Conservation (phyloP, 2,888 invertebrate genomes). For the Marasmarcha lunaedactyla region DNA sequence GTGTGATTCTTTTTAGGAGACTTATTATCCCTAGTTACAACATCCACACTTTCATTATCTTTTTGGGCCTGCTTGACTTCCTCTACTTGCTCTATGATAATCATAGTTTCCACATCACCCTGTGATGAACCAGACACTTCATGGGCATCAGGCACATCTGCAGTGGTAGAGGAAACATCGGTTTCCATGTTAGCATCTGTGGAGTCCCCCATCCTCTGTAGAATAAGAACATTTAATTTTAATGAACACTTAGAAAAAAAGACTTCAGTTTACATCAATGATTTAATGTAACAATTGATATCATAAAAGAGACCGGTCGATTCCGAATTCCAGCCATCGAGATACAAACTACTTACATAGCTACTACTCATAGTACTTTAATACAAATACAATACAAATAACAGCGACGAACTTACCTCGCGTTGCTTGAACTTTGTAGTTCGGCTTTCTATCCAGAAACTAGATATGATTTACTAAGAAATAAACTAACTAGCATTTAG, state of each 20-base stretch:
- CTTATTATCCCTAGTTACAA: not conserved
- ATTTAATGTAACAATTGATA: no score
- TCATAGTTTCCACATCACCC: slow-evolving; percentile 42
- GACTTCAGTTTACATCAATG: no score
- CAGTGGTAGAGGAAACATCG: slow-evolving; percentile 50
- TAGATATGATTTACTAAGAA: no score
- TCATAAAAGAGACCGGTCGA: slow-evolving; percentile 39
- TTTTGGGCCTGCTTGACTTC: slow-evolving; percentile 26
- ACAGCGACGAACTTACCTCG: slow-evolving; percentile 40
- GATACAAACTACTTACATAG: slow-evolving; percentile 36
- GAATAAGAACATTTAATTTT: slow-evolving; percentile 15
- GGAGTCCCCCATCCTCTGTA: slow-evolving; percentile 54
- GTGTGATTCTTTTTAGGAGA: slow-evolving; percentile 1
- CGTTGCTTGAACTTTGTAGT: slow-evolving; percentile 20
- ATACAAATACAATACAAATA: slow-evolving; percentile 33
- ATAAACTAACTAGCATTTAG: not conserved
- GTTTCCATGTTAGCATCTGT: slow-evolving; percentile 52
- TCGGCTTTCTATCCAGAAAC: slow-evolving; percentile 9
- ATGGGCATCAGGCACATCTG: slow-evolving; percentile 37
- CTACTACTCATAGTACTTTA: slow-evolving; percentile 52
- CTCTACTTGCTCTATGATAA: slow-evolving; percentile 40
- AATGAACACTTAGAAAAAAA: no score
- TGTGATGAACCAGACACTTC: slow-evolving; percentile 31
- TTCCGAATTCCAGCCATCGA: slow-evolving; percentile 39
- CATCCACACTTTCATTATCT: slow-evolving; percentile 2